Conservation (phyloP, 2,113 vertebrate genomes). For the Eclectus roratus region DNA sequence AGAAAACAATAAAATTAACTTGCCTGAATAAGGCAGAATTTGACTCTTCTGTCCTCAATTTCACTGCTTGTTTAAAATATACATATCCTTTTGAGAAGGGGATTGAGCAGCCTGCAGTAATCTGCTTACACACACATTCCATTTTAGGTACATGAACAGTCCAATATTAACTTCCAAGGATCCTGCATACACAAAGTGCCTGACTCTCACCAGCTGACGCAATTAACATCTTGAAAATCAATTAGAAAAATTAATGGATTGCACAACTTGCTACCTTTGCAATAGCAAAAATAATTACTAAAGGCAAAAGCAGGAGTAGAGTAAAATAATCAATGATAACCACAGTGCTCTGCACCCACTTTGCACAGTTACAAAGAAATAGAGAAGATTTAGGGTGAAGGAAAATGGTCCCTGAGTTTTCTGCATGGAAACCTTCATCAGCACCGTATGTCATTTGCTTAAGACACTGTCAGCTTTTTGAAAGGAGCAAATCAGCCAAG, state of each 20-base stretch:
- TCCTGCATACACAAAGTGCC: fast-evolving
- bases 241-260: background rate
- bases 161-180: background rate
- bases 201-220: background rate
- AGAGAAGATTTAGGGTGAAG: background rate
- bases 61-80: background rate
- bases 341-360: background rate
- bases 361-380: background rate
- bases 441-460: background rate
- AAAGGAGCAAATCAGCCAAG: background rate
- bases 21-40: background rate
- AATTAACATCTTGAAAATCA: background rate
- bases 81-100: background rate
- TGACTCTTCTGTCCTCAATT: background rate
- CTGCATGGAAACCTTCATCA: background rate
- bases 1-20: background rate
- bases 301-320: background rate
- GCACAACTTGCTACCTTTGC: background rate
- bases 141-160: fast-evolving
- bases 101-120: background rate
- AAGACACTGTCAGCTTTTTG: background rate
- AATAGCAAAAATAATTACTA: background rate
- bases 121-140: fast-evolving
- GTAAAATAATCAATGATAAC: background rate
- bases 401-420: background rate